Base-by-base conservation (phyloP, 2,113 vertebrate species). In the Eudyptes chrysolophus region DNA sequence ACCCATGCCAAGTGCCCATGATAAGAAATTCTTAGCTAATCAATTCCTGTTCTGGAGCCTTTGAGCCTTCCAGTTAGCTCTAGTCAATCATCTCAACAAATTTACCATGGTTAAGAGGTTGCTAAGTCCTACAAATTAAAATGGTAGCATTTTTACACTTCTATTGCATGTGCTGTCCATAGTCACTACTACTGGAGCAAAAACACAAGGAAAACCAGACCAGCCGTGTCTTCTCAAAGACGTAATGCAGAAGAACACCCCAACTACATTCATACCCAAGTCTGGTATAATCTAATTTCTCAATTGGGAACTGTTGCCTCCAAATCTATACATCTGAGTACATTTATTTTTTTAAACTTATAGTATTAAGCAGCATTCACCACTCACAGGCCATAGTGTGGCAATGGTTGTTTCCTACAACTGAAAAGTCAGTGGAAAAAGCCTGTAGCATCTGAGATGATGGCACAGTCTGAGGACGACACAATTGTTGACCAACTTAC, bases 11-110 rank as follows among this genome's bases (percentile, higher is more conserved):
- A 46, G 24, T 83, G 66, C 84, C 36, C 29, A 27, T 54, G 48
- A 25, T 64, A 60, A 70, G 71, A 74, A 92, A 62, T 77, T 82
- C 49, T 93, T 60, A 75, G 48, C 42, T 57, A 44, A 92, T 87
- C 44, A 49, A 2, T 75, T 84, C 30, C 48, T 84, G 2, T 55
- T 68, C 51, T 93, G 65, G 26, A 87, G 69, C n/a, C 49, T 95
- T 62, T 54, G 32, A 66, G 29, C 29, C n/a, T 81, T 94, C 40
- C 44, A 85, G 18, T 89, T 77, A 61, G 25, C 46, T 83, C n/a
- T 58, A 57, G 69, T 68, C 57, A n/a, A 10, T 92, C 52, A 82
- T 69, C 57, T 84, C 13, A 34, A 57, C 16, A 52, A 75, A 54
- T 69, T 84, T 83, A 49, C 49, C 17, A 12, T 30, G 44, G 13